Evolutionary conservation across 2,888 invertebrate genomes (phyloP), one percentile per base, ranked within the genome.

Genomic region (Craniophora ligustri): DNA sequence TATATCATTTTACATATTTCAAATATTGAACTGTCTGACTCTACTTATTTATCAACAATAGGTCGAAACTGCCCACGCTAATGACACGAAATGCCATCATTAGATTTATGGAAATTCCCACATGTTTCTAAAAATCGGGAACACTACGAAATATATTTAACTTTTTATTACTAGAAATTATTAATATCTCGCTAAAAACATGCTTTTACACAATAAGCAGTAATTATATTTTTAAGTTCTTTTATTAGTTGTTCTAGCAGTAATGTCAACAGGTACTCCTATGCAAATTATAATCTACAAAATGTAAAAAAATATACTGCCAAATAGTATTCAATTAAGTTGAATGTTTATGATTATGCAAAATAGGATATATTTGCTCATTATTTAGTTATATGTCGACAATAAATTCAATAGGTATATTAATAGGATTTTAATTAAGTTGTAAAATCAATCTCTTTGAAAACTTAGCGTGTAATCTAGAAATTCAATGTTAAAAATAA

Each of bases 251-350:
- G 26, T n/a, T 26, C 26, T n/a, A 4, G 26, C n/a, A 26, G 4
- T 23, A 23, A 26, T 26, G 26, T 26, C 26, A 26, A 26, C 26
- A 0, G n/a, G 26, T 26, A 26, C 26, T n/a, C n/a, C 26, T 26
- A 57, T 51, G 40, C 14, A 44, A 53, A 62, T 36, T 28, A 7
- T 36, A 18, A 31, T 58, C 15, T 53, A 10, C 14, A 14, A 16
- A 34, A 10, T 10, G 5, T 16, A 16, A 34, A n/a, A 16, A 4
- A 16, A 16, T 34, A 32, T 16, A n/a, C 16, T 16, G n/a, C 4
- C 15, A 15, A 32, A 32, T 8, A 14, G 10, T 10, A 32, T 0
- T 41, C 28, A 38, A 42, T 38, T 31, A n/a, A 23, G 3, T 28
- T 30, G 32, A 18, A n/a, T 28, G 5, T 39, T 26, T 42, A 54